phyloP scores from a whole-genome alignment of 2,113 vertebrate genomes.

The Parus major region DNA sequence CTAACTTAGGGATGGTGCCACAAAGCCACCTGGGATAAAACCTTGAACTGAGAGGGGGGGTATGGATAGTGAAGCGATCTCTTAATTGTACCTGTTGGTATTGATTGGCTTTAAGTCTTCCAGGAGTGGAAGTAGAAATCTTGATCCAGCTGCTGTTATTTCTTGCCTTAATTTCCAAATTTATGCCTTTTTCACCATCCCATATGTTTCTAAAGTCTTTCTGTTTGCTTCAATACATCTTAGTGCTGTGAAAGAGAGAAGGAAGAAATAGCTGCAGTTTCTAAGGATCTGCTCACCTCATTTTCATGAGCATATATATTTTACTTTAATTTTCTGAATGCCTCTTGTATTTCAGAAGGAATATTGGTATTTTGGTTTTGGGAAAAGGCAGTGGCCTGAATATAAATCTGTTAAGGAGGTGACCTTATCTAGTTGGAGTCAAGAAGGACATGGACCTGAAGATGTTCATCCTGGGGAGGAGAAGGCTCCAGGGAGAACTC shows the following conservation, averaged over 20 bases:
- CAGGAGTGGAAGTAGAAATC: not conserved
- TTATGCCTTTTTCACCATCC: not conserved
- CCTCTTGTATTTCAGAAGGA: not conserved
- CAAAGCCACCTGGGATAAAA: not conserved
- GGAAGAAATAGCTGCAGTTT: not conserved
- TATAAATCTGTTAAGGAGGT: not conserved
- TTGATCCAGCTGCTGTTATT: not conserved
- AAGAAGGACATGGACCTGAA: not conserved
- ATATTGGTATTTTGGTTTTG: not conserved
- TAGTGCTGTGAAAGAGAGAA: not conserved
- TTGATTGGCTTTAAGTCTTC: not conserved
- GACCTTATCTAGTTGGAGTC: not conserved
- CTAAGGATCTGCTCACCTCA: not conserved
- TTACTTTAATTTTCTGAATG: not conserved
- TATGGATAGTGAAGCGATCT: not conserved
- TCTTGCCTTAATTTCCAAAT: not conserved
- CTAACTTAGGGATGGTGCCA: not conserved
- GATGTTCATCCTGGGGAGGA: not conserved
- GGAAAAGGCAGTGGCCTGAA: not conserved
- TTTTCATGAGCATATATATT: not conserved
- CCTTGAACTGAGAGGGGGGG: not conserved
- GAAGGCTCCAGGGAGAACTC: not conserved
- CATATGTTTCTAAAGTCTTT: not conserved
- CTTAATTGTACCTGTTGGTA: not conserved
- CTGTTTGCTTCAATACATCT: not conserved